Evolutionary conservation across 2,113 vertebrate genomes (phyloP).

Genomic region (Calidris pygmaea): DNA sequence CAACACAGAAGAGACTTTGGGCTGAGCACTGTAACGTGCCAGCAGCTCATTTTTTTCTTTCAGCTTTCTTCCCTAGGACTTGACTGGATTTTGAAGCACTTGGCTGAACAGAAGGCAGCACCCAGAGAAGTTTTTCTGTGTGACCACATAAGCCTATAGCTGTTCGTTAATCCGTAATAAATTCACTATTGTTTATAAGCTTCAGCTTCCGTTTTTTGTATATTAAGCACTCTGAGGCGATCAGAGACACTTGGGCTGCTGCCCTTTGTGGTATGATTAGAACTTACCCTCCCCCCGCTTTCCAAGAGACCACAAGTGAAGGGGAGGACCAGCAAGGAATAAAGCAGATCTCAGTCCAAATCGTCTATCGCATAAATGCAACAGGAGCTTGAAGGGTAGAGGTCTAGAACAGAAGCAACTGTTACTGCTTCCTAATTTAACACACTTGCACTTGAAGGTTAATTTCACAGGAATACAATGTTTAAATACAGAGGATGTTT

Average conservation of each 20-base stretch:
- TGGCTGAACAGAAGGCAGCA: not conserved
- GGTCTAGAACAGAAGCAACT: not conserved
- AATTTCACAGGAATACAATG: not conserved
- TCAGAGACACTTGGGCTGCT: not conserved
- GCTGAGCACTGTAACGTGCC: not conserved
- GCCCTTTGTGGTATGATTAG: not conserved
- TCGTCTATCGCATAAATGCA: accelerated
- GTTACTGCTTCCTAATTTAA: not conserved
- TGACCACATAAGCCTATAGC: not conserved
- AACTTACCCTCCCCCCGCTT: not conserved
- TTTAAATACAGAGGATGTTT: not conserved
- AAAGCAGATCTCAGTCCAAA: not conserved
- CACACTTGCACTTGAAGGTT: not conserved
- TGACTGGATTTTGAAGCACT: slow-evolving; percentile 17
- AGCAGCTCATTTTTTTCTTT: not conserved
- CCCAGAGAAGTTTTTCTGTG: not conserved
- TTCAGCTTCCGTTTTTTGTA: not conserved
- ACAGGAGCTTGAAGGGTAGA: not conserved
- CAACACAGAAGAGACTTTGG: not conserved
- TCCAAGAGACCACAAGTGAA: not conserved
- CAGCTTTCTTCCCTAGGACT: not conserved
- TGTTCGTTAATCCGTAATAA: slow-evolving; percentile 8
- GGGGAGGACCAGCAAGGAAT: not conserved
- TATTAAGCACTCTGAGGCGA: slow-evolving; percentile 2
- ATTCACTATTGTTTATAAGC: slow-evolving; percentile 38